Evolutionary conservation across 1,140 invertebrate species (phyloP), one percentile per base, ranked within the genome.

Genomic region (Anastrepha obliqua): DNA sequence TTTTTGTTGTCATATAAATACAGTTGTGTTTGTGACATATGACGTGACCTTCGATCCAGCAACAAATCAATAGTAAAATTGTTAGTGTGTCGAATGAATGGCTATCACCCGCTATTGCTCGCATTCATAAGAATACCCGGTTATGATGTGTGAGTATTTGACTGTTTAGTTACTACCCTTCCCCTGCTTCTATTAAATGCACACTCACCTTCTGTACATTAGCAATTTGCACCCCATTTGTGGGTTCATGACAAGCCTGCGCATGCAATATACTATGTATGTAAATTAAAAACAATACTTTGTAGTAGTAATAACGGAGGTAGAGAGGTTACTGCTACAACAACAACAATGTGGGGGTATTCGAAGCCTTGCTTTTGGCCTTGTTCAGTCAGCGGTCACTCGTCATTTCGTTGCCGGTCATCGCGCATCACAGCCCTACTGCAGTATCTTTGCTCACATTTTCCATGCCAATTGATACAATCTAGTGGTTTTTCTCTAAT

Each of bases 41-140:
- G 47, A 85, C 51, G 81, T 85, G 81, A 85, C 81, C 81, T 85
- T 85, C 81, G 59, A 59, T 85, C 81, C 51, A 59, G 20, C 81
- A 85, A 58, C 51, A 85, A 85, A 85, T 85, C 81, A 85, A 85
- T 85, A 85, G 59, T 62, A 85, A 39, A 47, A 17, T 74, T 74
- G 67, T 74, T 74, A 44, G 39, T 44, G 67, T 74, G 13, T 70
- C 60, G 13, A n/a, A 11, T 42, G 42, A 74, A 74, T 47, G 67
- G 15, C 13, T 74, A 74, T 74, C 15, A 74, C 15, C 67, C 42
- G 67, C 67, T 74, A 47, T n/a, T 74, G 67, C 29, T 29, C 29
- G 29, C 44, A 42, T 74, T 74, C 42, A 42, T 74, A 3, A 47
- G 67, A 0, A 47, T 74, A 74, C 67, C 67, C 67, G 42, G 67